Evolutionary conservation across 2,888 invertebrate species (phyloP).

Genomic region (Sisyra terminalis): DNA sequence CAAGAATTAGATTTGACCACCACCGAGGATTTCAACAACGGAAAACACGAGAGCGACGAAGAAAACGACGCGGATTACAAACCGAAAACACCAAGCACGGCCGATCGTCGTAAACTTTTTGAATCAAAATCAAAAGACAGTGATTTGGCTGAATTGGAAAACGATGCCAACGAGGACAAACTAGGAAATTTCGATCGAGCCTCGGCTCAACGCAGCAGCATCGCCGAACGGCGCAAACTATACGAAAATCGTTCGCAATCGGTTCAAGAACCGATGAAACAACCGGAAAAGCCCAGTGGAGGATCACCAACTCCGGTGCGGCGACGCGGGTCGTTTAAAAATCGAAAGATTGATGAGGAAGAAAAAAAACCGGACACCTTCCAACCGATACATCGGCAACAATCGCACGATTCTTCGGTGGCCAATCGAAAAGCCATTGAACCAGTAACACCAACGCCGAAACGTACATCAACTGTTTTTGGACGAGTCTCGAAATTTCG

Average conservation of each 20-base stretch:
- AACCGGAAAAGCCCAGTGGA: conserved; percentile 40
- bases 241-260: conserved; percentile 64
- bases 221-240: conserved; percentile 59
- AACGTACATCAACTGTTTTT: conserved; percentile 73
- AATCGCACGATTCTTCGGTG: conserved; percentile 29
- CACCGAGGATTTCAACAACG: conserved; percentile 43
- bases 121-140: conserved; percentile 30
- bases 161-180: conserved; percentile 32
- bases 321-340: conserved; percentile 52
- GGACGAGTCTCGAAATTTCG: conserved; percentile 87
- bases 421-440: conserved; percentile 24
- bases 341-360: conserved; percentile 38
- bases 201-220: conserved; percentile 48
- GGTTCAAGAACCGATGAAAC: conserved; percentile 32
- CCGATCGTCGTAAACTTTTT: conserved; percentile 61
- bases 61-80: conserved; percentile 41
- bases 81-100: conserved; percentile 61
- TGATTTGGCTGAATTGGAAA: conserved; percentile 17
- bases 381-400: conserved; percentile 29
- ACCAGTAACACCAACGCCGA: conserved; percentile 43
- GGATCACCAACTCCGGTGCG: conserved; percentile 57
- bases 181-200: conserved; percentile 37
- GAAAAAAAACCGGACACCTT: conserved; percentile 27
- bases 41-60: too few species aligned
- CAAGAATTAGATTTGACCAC: conserved; percentile 28